These are phyloP conservation scores for Exaiptasia diaphana DNA, from an alignment of 64 coral and sea anemone species.

Conservation along the genomic window DNA sequence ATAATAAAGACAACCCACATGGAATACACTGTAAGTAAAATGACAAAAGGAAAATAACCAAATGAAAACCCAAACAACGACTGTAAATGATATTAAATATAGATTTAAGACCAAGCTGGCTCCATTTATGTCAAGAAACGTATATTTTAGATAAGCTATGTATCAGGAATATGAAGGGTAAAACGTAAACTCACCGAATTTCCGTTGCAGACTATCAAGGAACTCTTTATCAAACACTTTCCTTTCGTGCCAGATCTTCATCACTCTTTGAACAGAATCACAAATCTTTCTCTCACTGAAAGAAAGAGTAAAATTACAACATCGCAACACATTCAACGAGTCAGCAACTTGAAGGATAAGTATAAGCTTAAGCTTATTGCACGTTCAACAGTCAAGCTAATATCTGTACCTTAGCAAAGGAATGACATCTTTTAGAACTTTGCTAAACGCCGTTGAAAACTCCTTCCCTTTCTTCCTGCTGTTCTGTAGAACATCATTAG, in stretches of 20 bases:
- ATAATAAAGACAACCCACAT: no score
- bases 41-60: no score
- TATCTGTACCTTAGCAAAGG: constrained; percentile 63
- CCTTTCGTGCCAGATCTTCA: constrained; percentile 96
- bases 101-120: no score
- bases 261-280: constrained; percentile 67
- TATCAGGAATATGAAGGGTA: no score
- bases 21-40: no score
- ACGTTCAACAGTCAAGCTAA: background rate
- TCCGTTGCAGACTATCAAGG: constrained; percentile 59
- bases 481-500: constrained; percentile 96
- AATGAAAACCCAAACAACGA: no score
- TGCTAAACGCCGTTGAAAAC: constrained; percentile 73
- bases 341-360: background rate
- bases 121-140: no score
- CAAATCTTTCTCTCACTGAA: constrained; percentile 77
- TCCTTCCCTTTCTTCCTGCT: constrained; percentile 97
- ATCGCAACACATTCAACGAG: background rate
- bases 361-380: no score
- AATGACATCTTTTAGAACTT: constrained; percentile 76
- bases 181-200: constrained; percentile 53
- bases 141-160: no score
- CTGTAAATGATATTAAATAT: no score
- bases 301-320: background rate
- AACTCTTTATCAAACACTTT: constrained; percentile 87